These are phyloP conservation scores for Neodiprion pinetum DNA, from an alignment of 1,140 invertebrate species.

Conservation along the genomic window DNA sequence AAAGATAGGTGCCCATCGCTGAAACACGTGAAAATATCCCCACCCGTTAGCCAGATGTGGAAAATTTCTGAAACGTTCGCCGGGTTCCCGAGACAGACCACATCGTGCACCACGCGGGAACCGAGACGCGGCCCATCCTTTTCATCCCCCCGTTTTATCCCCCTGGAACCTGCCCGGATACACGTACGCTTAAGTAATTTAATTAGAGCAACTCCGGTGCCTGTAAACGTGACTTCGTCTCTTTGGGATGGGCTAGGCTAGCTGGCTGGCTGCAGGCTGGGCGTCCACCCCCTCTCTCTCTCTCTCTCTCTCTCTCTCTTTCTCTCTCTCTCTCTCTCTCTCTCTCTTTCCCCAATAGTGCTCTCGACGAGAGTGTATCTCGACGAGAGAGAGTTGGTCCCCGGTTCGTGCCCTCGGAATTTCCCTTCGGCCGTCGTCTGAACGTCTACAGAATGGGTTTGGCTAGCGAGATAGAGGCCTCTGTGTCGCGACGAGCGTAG, in stretches of 20 bases:
- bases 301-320: background rate
- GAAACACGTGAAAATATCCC: background rate
- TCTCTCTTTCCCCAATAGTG: slow-evolving; percentile 15
- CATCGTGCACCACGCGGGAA: slow-evolving; percentile 1
- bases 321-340: background rate
- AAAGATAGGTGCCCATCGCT: background rate
- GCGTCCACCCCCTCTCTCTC: background rate
- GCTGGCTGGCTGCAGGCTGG: background rate
- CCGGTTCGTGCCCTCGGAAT: slow-evolving; percentile 35
- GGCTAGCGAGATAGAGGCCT: slow-evolving; percentile 23
- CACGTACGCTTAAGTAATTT: slow-evolving; percentile 59
- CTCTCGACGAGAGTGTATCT: slow-evolving; percentile 33
- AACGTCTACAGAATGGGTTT: background rate
- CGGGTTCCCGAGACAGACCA: background rate
- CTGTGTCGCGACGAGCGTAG: slow-evolving; percentile 35
- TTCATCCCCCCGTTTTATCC: background rate
- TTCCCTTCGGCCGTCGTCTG: slow-evolving; percentile 36
- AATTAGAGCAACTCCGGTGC: slow-evolving; percentile 54
- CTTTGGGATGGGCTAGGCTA: slow-evolving; percentile 38
- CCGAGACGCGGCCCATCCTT: slow-evolving; percentile 11
- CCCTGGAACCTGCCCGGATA: slow-evolving; percentile 31
- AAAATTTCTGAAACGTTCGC: background rate
- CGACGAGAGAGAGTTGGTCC: slow-evolving; percentile 41
- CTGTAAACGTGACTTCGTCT: slow-evolving; percentile 54
- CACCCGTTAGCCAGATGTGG: too few relatives aligned